These are phyloP conservation scores for Macrotis lagotis DNA, from an alignment of 2,113 vertebrate species.

Conservation along the genomic window DNA sequence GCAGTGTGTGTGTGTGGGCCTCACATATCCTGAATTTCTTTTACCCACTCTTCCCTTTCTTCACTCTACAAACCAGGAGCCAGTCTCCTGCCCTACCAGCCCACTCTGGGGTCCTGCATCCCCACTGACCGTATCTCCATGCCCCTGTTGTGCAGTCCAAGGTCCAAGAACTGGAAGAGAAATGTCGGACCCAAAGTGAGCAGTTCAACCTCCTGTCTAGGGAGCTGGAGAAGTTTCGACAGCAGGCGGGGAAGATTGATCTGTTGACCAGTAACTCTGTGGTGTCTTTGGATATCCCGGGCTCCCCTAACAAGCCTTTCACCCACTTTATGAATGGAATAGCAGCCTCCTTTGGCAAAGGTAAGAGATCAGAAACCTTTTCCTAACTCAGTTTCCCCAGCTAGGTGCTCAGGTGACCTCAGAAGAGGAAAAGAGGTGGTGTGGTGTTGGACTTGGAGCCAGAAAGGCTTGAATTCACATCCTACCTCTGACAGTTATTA, in stretches of 20 bases:
- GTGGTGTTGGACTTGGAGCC: no score
- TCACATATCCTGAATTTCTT: not conserved
- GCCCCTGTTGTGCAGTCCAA: constrained; percentile 87
- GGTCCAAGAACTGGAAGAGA: constrained; percentile 96
- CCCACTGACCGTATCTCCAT: not conserved
- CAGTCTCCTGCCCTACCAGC: not conserved
- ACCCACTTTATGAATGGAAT: constrained; percentile 93
- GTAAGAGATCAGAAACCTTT: constrained; percentile 77
- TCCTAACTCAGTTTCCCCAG: not conserved
- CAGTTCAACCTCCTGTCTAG: constrained; percentile 96
- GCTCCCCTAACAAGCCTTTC: constrained; percentile 87
- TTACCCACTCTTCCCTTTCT: not conserved
- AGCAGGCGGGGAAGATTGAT: constrained; percentile 92
- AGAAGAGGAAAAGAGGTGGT: not conserved
- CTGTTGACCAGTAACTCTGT: constrained; percentile 86
- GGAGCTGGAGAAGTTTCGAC: constrained; percentile 94
- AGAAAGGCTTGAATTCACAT: not conserved
- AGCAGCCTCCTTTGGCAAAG: constrained; percentile 90
- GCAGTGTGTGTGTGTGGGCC: not conserved
- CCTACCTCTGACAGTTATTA: not conserved
- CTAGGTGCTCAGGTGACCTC: not conserved
- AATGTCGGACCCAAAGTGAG: constrained; percentile 95
- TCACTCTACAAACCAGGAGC: not conserved
- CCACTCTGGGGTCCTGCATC: not conserved
- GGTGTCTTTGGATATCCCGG: constrained; percentile 82